Evolutionary conservation across 2,113 vertebrate species (phyloP).

Genomic region (Ameiurus melas): DNA sequence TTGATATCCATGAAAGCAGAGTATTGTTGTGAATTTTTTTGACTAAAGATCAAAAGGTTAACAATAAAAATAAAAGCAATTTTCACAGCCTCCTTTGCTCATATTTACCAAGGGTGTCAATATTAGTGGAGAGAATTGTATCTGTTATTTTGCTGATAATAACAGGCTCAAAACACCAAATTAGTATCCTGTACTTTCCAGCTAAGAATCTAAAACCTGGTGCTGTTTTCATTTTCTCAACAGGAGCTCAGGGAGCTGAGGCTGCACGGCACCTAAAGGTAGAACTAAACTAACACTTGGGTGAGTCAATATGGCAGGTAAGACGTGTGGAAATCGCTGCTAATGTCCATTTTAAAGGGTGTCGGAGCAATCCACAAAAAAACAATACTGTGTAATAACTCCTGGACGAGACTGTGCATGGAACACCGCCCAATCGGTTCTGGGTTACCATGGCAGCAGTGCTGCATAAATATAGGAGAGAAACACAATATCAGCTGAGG

Average conservation of each 20-base stretch:
- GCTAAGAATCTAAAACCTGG: not conserved
- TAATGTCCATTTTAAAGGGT: constrained; percentile 59
- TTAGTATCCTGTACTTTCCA: not conserved
- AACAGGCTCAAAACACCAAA: not conserved
- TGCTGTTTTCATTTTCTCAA: not conserved
- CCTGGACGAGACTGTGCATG: constrained; percentile 50
- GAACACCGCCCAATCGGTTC: constrained; percentile 63
- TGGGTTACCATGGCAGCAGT: constrained; percentile 63
- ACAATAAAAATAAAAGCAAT: too few species aligned
- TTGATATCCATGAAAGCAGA: too few species aligned
- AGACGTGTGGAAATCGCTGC: constrained; percentile 52
- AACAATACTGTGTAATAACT: constrained; percentile 64
- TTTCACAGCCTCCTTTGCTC: too few species aligned
- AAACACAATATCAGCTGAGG: constrained; percentile 56
- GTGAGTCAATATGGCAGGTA: constrained; percentile 49
- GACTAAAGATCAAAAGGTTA: too few species aligned
- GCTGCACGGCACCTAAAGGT: constrained; percentile 58
- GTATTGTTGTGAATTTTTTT: too few species aligned
- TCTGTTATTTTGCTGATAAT: not conserved
- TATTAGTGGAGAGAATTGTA: too few species aligned
- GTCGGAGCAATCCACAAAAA: constrained; percentile 45
- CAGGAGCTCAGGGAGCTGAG: not conserved
- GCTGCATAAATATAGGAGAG: constrained; percentile 54
- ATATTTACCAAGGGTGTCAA: too few species aligned
- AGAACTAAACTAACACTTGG: constrained; percentile 62